Evolutionary conservation across 2,113 vertebrate genomes (phyloP).

Genomic region (Seriola dumerili): DNA sequence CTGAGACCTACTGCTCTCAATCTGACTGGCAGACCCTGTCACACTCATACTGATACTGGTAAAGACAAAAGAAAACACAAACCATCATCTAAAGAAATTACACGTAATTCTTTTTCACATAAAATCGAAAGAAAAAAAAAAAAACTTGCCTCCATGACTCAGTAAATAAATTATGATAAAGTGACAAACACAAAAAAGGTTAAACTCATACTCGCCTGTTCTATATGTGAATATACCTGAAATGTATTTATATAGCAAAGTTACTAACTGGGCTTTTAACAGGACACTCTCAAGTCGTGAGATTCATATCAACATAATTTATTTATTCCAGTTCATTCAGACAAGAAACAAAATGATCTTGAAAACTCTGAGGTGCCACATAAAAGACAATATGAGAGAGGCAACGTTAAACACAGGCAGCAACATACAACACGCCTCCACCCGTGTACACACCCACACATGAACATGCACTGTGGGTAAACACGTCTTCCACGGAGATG

Average conservation of each 20-base stretch:
- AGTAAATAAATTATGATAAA: background rate
- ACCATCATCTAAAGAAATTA: background rate
- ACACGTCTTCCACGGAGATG: background rate
- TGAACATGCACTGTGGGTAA: background rate
- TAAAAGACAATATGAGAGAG: background rate
- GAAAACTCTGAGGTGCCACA: background rate
- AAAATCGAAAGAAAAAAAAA: no score
- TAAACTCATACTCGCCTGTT: background rate
- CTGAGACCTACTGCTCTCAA: background rate
- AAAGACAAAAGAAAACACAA: background rate
- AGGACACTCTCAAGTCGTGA: background rate
- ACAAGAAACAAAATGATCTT: no score
- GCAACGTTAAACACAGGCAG: background rate
- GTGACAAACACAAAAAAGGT: background rate
- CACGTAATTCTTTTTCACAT: no score
- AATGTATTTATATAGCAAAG: no score
- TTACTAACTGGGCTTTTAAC: background rate
- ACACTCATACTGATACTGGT: background rate
- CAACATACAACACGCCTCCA: background rate
- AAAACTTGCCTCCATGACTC: no score
- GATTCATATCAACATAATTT: background rate
- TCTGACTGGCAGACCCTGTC: background rate
- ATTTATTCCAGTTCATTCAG: background rate
- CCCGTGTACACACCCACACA: background rate
- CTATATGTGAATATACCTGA: no score